Percentiles rank a stretch among this genome's conserved stretches.
Conservation (phyloP, 64 coral and sea anemone genomes). For the Astreopora myriophthalma region DNA sequence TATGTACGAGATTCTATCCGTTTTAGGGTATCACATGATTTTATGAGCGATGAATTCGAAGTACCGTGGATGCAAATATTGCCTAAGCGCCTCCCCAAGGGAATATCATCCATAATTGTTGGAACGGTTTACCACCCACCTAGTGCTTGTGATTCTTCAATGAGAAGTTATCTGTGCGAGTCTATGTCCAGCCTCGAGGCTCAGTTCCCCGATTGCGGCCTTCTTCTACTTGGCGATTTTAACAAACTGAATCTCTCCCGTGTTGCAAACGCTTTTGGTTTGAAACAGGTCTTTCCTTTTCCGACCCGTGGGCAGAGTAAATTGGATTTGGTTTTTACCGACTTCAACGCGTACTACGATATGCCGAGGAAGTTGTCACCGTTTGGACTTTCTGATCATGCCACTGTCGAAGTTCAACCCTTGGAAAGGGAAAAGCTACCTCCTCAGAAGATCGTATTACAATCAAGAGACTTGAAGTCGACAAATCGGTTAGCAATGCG, state of each 20-base stretch:
- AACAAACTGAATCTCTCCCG: background rate
- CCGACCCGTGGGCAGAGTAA: background rate
- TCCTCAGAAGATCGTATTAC: no score
- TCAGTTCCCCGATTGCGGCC: background rate
- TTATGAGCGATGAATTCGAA: no score
- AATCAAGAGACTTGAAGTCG: background rate
- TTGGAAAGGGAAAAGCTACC: no score
- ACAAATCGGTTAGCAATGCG: background rate
- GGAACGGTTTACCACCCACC: no score
- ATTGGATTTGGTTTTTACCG: background rate
- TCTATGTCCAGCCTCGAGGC: no score
- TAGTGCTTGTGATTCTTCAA: no score
- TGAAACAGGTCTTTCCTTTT: background rate
- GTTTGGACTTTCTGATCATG: background rate
- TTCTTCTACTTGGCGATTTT: background rate
- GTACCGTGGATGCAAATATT: no score
- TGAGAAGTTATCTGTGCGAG: no score
- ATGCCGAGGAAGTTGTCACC: background rate
- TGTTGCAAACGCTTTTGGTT: background rate
- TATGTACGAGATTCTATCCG: constrained; percentile 37
- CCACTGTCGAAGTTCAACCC: no score
- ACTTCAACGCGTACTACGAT: background rate
- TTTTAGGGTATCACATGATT: background rate
- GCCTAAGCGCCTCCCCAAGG: no score
- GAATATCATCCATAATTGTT: no score